Percentiles rank a stretch among this genome's conserved stretches.
phyloP scores from a whole-genome alignment of 2,113 vertebrate species.

The Zonotrichia leucophrys region DNA sequence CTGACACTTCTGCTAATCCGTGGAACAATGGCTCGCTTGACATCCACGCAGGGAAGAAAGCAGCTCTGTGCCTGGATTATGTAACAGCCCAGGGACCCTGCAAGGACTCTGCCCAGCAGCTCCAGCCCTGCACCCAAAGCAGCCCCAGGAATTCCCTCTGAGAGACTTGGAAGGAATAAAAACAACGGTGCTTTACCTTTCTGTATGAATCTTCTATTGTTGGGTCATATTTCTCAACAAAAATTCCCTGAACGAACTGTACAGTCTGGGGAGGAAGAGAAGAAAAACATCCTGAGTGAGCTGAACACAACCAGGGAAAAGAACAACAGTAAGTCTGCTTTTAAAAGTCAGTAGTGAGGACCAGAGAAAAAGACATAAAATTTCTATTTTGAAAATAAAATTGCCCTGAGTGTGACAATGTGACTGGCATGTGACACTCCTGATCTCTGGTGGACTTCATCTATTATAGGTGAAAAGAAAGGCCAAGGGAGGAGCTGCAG shows the following conservation, averaged over 20 bases:
- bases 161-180: neutral
- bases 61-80: neutral
- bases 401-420: fast-evolving
- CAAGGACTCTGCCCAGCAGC: neutral
- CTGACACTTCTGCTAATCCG: constrained; percentile 14
- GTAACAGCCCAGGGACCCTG: neutral
- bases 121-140: neutral
- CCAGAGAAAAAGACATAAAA: neutral
- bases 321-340: neutral
- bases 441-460: neutral
- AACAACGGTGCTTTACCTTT: constrained; percentile 83
- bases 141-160: neutral
- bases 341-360: neutral
- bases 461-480: neutral
- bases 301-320: neutral
- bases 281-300: neutral
- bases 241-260: constrained; percentile 99
- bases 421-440: fast-evolving
- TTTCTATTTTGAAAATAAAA: neutral
- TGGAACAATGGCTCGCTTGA: constrained; percentile 46
- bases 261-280: constrained; percentile 83
- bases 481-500: neutral
- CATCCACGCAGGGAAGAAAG: neutral
- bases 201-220: constrained; percentile 99
- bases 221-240: constrained; percentile 99